Percentiles rank a stretch among this genome's conserved stretches.
phyloP scores from a whole-genome alignment of 1,140 invertebrate genomes.

The Eciton burchellii region DNA sequence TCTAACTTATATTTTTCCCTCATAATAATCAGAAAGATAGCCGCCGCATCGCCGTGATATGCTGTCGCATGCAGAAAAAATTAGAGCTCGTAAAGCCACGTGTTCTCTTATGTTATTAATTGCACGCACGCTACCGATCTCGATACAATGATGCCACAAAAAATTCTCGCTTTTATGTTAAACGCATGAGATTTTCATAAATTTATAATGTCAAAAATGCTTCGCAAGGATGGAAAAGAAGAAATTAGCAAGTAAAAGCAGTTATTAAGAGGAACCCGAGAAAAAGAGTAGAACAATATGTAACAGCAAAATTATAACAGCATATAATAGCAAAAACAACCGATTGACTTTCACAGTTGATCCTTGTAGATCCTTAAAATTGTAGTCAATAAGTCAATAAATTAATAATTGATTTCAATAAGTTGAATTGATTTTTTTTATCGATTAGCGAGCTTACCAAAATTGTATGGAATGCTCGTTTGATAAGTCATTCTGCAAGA shows the following conservation, averaged over 20 bases:
- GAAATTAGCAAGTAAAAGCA: neutral
- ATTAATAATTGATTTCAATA: too few relatives aligned
- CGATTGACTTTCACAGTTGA: neutral
- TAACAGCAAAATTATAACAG: neutral
- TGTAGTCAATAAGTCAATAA: too few relatives aligned
- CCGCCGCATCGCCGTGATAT: neutral
- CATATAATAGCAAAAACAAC: neutral
- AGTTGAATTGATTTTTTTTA: neutral
- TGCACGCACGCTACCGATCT: neutral
- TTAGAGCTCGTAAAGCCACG: neutral
- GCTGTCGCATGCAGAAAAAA: neutral
- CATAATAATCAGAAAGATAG: neutral
- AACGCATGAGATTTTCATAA: neutral
- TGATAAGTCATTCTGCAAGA: neutral
- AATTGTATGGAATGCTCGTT: neutral
- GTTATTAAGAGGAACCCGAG: neutral
- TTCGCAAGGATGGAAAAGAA: neutral
- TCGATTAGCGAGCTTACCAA: neutral
- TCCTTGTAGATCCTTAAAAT: neutral
- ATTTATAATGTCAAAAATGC: neutral
- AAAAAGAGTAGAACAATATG: neutral
- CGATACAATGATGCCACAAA: neutral
- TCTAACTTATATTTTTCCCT: neutral
- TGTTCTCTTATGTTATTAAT: constrained; percentile 26
- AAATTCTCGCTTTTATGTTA: neutral